Evolutionary conservation across 2,113 vertebrate species (phyloP).

Genomic region (Octodon degus): DNA sequence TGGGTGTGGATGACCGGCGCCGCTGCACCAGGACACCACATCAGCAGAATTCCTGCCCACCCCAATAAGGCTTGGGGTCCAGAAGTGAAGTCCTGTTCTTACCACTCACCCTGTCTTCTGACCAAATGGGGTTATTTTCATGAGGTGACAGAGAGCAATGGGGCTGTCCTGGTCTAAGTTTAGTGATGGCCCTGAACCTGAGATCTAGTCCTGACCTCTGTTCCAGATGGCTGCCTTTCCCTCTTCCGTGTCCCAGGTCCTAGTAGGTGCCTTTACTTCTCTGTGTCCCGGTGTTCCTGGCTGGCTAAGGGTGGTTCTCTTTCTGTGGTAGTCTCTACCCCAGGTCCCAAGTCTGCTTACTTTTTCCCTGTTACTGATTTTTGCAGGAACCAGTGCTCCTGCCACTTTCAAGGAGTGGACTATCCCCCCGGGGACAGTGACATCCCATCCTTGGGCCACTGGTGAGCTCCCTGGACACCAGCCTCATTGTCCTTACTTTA

Average conservation of each 20-base stretch:
- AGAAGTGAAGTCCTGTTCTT: not conserved
- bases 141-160: not conserved
- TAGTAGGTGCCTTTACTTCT: not conserved
- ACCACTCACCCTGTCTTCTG: not conserved
- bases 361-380: not conserved
- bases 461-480: slow-evolving; percentile 88
- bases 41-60: too few relatives aligned
- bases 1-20: not conserved
- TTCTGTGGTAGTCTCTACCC: not conserved
- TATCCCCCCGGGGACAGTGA: slow-evolving; percentile 94
- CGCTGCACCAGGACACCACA: not conserved
- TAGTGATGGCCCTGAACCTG: not conserved
- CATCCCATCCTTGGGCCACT: slow-evolving; percentile 94
- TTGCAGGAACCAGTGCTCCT: slow-evolving; percentile 94
- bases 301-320: not conserved
- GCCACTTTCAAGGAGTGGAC: slow-evolving; percentile 93
- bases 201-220: not conserved
- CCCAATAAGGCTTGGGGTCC: accelerated
- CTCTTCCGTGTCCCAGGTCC: not conserved
- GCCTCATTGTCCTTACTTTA: not conserved
- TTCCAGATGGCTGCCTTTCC: not conserved
- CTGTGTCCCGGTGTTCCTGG: not conserved
- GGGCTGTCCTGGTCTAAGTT: not conserved
- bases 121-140: not conserved
- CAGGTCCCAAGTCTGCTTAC: not conserved